Evolutionary conservation across 1,140 invertebrate species (phyloP), one percentile per base, ranked within the genome.

Genomic region (Camponotus vicinus): DNA sequence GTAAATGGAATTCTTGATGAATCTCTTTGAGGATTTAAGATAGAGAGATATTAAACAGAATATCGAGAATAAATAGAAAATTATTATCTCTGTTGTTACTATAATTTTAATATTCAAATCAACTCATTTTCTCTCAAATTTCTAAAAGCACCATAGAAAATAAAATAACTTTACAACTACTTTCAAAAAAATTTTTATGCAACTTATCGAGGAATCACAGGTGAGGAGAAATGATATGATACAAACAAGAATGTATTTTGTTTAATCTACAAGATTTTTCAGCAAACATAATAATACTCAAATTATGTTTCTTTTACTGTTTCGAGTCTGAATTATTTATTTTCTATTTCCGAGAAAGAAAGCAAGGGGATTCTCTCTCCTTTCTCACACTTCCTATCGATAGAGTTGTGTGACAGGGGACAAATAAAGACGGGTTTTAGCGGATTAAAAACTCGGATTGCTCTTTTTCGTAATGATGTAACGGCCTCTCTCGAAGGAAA

Each of bases 381-480:
- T 18, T 37, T 15, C 18, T 55, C 9, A 66, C 49, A 59, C 13
- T n/a, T 57, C n/a, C n/a, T 49, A 34, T 69, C 32, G 27, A 9
- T 40, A 4, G 42, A 86, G 9, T 13, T 15, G 40, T 32, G 11
- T 34, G 13, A 57, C 27, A 52, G 37, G 42, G 52, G 13, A 8
- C 40, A 18, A 37, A 42, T 18, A 18, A 57, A 32, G 40, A 49
- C 6, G 42, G 59, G 52, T 88, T 89, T 90, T 87, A 90, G 76
- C 59, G 66, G 76, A 89, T 83, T 87, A 80, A 73, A 87, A 89
- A 76, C 87, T 84, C 55, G 32, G 27, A 27, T 45, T 64, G 63
- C 40, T 73, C 88, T 90, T 85, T 86, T 89, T 90, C 82, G 78
- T 76, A 85, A 89, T 83, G 85, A 83, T 63, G 18, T 21, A 59